Evolutionary conservation across 2,113 vertebrate species (phyloP).

Genomic region (Chionodraco myersi): DNA sequence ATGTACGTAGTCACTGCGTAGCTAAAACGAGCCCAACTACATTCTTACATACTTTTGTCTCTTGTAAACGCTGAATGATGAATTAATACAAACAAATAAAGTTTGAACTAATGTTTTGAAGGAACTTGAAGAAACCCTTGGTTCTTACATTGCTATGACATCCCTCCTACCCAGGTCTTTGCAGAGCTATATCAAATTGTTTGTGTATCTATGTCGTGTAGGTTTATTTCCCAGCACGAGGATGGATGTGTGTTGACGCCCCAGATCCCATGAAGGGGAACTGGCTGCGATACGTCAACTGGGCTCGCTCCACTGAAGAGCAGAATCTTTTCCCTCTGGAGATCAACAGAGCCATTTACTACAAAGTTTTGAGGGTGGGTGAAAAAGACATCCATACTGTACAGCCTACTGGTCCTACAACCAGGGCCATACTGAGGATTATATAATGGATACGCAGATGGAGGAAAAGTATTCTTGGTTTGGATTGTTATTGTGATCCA

Average conservation of each 20-base stretch:
- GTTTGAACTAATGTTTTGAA: not conserved
- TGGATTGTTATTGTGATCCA: not conserved
- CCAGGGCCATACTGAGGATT: not conserved
- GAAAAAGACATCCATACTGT: not conserved
- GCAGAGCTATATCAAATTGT: not conserved
- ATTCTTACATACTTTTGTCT: not conserved
- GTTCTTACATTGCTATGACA: not conserved
- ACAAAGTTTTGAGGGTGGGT: slow-evolving; percentile 93
- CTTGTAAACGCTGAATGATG: not conserved
- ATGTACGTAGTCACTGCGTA: not conserved
- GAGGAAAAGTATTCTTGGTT: not conserved
- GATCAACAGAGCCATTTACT: slow-evolving; percentile 95
- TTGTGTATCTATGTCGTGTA: slow-evolving; percentile 24
- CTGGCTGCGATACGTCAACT: slow-evolving; percentile 94
- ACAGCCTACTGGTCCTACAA: not conserved
- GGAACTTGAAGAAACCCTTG: not conserved
- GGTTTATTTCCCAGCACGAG: slow-evolving; percentile 93
- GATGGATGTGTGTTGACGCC: slow-evolving; percentile 97
- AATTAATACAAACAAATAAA: not conserved
- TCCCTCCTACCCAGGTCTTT: not conserved
- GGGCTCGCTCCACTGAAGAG: slow-evolving; percentile 91
- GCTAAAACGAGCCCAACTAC: slow-evolving; percentile 27
- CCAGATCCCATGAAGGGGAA: slow-evolving; percentile 93
- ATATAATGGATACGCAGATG: not conserved
- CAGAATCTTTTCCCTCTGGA: slow-evolving; percentile 95